phyloP scores from a whole-genome alignment of 2,113 vertebrate genomes.

The Amazona vittata region DNA sequence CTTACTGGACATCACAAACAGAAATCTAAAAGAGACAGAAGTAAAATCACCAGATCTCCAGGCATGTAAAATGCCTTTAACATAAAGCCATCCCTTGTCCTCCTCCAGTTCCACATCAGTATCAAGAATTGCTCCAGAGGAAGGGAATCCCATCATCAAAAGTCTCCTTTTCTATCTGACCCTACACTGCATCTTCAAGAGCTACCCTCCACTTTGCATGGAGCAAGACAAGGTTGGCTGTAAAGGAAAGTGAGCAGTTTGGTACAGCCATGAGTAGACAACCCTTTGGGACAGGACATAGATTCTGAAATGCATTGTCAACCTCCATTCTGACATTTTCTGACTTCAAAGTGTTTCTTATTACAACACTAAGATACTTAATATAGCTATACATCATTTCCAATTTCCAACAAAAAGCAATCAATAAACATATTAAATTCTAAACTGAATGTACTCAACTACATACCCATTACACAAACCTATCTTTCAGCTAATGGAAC shows the following conservation, averaged over 20 bases:
- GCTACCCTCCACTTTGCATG: neutral
- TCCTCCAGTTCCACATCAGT: neutral
- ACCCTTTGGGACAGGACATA: neutral
- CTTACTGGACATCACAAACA: neutral
- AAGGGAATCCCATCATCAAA: neutral
- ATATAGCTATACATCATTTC: neutral
- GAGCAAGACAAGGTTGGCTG: neutral
- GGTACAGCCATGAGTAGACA: neutral
- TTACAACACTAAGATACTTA: neutral
- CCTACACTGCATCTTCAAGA: neutral
- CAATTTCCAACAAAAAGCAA: neutral
- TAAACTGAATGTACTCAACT: neutral
- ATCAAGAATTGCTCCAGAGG: neutral
- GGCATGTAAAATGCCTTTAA: neutral
- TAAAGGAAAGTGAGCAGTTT: neutral
- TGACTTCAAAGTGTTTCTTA: neutral
- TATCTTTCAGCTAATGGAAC: neutral
- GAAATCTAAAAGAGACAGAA: neutral
- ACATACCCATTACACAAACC: neutral
- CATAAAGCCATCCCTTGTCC: neutral
- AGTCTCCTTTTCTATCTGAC: neutral
- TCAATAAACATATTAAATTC: neutral
- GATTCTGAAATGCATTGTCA: neutral
- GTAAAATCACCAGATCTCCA: neutral
- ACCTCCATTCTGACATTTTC: neutral